phyloP scores from a whole-genome alignment of 2,113 vertebrate species.

The Mobula birostris region DNA sequence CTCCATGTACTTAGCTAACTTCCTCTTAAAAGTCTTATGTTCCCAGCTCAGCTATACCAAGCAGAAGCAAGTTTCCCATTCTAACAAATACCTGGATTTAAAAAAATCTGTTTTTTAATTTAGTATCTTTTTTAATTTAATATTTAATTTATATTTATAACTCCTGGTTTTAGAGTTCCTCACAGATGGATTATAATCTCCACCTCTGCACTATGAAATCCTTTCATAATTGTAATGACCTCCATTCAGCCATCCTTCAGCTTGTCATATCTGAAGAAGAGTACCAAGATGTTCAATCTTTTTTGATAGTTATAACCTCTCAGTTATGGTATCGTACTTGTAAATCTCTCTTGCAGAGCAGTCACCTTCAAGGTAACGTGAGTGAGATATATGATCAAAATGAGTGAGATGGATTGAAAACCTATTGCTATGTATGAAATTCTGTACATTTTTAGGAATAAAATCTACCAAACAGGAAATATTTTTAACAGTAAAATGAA shows the following conservation, averaged over 20 bases:
- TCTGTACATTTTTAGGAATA: neutral
- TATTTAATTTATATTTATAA: neutral
- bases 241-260: neutral
- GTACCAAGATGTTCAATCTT: neutral
- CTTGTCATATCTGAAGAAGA: neutral
- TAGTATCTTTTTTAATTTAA: neutral
- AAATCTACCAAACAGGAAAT: neutral
- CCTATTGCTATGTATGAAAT: conserved; percentile 20
- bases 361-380: neutral
- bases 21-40: neutral
- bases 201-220: neutral
- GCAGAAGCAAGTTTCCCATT: neutral
- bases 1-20: neutral
- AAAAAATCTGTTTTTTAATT: no score
- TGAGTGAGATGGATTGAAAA: conserved; percentile 8
- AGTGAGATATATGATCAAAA: conserved; percentile 24
- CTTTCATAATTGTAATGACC: neutral
- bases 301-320: neutral
- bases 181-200: neutral
- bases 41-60: neutral
- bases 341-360: neutral
- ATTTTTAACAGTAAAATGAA: conserved; percentile 13
- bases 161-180: neutral
- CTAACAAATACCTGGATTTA: neutral
- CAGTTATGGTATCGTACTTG: neutral